Base-by-base conservation (phyloP, 2,113 vertebrate species). In the Amphiprion ocellaris region DNA sequence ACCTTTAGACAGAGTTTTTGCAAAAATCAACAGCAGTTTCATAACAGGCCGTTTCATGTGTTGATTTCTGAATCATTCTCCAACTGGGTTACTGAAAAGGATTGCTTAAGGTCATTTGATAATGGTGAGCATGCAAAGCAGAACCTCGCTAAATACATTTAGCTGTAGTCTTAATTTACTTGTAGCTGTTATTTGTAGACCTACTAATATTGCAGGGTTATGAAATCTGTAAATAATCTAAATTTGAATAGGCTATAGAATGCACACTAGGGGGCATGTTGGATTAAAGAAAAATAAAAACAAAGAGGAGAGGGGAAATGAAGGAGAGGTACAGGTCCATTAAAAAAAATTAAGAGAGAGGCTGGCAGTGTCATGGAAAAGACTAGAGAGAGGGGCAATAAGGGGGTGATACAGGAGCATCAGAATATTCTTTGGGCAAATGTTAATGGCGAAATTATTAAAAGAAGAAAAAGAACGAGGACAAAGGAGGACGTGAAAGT, bases 261-360 rank as follows among this genome's bases (percentile, higher is more conserved):
- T 26, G 74, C 79, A 84, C 83, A 89, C 85, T 84, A 82, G 83
- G 80, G 84, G 87, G 84, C 88, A 84, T 86, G 82, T 90, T 11
- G 10, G 63, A 76, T 80, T 61, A 63, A 68, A 70, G 21, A 21
- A 83, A 66, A 69, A 37, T n/a, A 44, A 54, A 8, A 69, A 28
- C 24, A n/a, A 3, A 39, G 44, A 61, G 37, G 41, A 28, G n/a
- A 23, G 33, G 14, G 21, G 17, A 28, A n/a, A 47, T 28, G 23
- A 59, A 19, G 15, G 16, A 66, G 3, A 71, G 26, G 58, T 41
- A 23, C 4, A 10, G 11, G 19, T 26, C 24, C 33, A 26, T 33
- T 52, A 46, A 4, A 56, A n/a, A 21, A 8, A 61, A 56, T 41
- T 1, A 47, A 50, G 21, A 54, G 11, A 14, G 30, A 46, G 44